Conservation (phyloP, 2,797 vertebrate genomes). For the Cossypha niveicapilla region DNA sequence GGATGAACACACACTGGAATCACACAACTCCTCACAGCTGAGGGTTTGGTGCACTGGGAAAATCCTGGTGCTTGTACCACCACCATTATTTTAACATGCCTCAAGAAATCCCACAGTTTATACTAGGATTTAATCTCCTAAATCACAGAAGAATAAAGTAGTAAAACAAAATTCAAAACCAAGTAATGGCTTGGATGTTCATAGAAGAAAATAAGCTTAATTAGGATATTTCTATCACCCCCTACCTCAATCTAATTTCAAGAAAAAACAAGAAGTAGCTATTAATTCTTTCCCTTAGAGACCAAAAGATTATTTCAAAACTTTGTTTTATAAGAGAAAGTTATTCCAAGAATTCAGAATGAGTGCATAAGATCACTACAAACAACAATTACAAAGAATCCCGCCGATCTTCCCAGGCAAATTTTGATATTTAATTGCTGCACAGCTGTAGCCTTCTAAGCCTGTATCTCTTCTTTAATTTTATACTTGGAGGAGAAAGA, state of each 20-base stretch:
- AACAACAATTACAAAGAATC: not conserved
- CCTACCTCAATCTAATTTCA: not conserved
- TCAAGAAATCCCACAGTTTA: not conserved
- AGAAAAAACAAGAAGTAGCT: not conserved
- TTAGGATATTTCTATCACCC: not conserved
- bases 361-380: not conserved
- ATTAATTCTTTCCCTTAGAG: not conserved
- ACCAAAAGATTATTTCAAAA: not conserved
- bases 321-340: not conserved
- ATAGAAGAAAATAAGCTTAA: not conserved
- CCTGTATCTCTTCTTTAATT: not conserved
- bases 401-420: rapidly evolving
- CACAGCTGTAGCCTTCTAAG: not conserved
- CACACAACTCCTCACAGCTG: not conserved
- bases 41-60: not conserved
- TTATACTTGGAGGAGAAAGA: not conserved
- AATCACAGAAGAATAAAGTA: not conserved
- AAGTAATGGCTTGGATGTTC: not conserved
- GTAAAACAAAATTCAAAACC: not conserved
- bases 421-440: not conserved
- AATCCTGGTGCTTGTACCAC: not conserved
- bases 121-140: not conserved
- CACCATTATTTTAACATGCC: not conserved
- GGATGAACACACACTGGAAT: not conserved
- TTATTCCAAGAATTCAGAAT: not conserved